A percentile compares a stretch with the other conserved stretches of the same genome.
Evolutionary conservation across 2,888 invertebrate species (phyloP).

Genomic region (Dorcus hopei): DNA sequence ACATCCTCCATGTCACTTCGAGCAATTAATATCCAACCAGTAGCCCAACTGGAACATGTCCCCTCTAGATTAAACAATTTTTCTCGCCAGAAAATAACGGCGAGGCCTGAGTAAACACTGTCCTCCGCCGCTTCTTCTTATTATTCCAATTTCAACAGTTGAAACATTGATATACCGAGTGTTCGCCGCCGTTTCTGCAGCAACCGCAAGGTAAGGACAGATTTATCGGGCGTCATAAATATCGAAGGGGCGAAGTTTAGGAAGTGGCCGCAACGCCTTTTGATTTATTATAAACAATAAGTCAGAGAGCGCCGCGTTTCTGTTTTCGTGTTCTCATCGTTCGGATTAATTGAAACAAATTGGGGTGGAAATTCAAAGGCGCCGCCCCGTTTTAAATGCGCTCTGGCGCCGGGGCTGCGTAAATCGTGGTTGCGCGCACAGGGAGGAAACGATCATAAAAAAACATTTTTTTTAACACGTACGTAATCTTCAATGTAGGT

Average conservation of each 20-base stretch:
- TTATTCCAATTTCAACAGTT: not conserved
- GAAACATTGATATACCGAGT: slow-evolving; percentile 7
- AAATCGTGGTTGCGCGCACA: not conserved
- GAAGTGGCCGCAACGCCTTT: not conserved
- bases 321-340: slow-evolving; percentile 7
- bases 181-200: slow-evolving; percentile 2
- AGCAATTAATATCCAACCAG: too few species aligned
- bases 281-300: slow-evolving; percentile 16
- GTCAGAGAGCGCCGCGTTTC: slow-evolving; percentile 3
- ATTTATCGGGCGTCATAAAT: slow-evolving; percentile 6
- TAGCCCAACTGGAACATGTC: too few species aligned
- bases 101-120: too few species aligned
- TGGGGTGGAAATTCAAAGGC: slow-evolving; percentile 12
- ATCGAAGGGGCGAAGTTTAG: too few species aligned
- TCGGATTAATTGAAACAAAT: slow-evolving; percentile 9
- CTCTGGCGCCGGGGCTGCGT: not conserved
- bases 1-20: too few species aligned
- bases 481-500: too few species aligned
- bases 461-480: too few species aligned
- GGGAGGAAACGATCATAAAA: not conserved
- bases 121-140: too few species aligned
- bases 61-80: too few species aligned
- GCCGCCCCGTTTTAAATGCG: slow-evolving; percentile 7
- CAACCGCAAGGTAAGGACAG: slow-evolving; percentile 16
- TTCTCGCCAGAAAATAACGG: too few species aligned